These are phyloP conservation scores for Apostichopus californicus DNA, from an alignment of 35 echinoderm and acorn worm genomes.

Conservation along the genomic window DNA sequence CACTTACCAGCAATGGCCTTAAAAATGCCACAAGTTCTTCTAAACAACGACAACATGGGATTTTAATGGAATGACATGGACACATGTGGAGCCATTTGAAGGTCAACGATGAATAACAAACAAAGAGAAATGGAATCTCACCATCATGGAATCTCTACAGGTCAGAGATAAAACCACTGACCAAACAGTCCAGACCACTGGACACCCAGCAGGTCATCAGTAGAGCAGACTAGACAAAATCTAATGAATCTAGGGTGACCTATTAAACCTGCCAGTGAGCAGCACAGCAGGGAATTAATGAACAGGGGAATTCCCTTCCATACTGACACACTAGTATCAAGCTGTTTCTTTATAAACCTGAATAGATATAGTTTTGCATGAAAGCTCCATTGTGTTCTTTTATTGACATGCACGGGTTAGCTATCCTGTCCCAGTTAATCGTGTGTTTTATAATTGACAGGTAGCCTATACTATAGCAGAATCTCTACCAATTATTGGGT, in stretches of 20 bases:
- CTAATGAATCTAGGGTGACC: background rate
- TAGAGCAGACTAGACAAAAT: background rate
- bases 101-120: background rate
- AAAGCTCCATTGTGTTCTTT: no score
- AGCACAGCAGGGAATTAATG: background rate
- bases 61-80: background rate
- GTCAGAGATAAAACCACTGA: background rate
- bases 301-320: background rate
- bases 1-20: no score
- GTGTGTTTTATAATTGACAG: no score
- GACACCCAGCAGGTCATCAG: background rate
- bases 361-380: no score
- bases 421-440: no score
- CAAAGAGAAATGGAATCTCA: background rate
- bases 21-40: no score
- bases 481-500: no score
- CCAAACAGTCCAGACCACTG: background rate
- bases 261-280: background rate
- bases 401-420: no score
- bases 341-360: background rate
- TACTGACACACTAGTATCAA: background rate
- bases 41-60: background rate
- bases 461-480: no score
- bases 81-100: background rate
- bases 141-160: background rate